These are phyloP conservation scores for Ecliptopera silaceata DNA, from an alignment of 2,888 invertebrate genomes.

Conservation along the genomic window DNA sequence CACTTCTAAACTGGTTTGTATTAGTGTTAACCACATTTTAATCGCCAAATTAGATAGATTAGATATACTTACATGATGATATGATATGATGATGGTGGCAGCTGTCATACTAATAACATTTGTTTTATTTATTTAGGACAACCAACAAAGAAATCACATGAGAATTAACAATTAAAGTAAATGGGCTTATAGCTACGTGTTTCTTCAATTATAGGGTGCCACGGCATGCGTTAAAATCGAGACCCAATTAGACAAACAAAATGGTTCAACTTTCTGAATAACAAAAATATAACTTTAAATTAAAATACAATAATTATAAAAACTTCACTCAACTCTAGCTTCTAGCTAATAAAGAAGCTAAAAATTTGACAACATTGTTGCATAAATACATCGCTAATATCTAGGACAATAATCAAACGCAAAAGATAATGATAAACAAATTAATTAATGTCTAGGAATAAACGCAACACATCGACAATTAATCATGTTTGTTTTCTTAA, in stretches of 20 bases:
- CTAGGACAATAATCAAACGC: constrained; percentile 21
- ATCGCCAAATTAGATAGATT: neutral
- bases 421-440: constrained; percentile 26
- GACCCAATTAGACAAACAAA: too few species aligned
- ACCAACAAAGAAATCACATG: too few species aligned
- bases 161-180: too few species aligned
- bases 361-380: neutral
- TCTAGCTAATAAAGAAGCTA: neutral
- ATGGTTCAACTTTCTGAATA: too few species aligned
- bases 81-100: too few species aligned
- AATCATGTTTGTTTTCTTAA: constrained; percentile 29
- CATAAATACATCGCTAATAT: constrained; percentile 2
- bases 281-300: too few species aligned
- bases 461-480: constrained; percentile 22
- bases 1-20: neutral
- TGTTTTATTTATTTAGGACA: too few species aligned
- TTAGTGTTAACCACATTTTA: neutral
- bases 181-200: too few species aligned
- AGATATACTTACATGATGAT: neutral
- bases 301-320: neutral
- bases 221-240: too few species aligned
- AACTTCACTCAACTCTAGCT: too few species aligned
- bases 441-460: constrained; percentile 25
- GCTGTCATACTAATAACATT: too few species aligned
- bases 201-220: too few species aligned